A percentile compares a stretch with the other conserved stretches of the same genome.
These are phyloP conservation scores for Nephrotoma guestfalica DNA, from an alignment of 2,888 invertebrate genomes.

Conservation along the genomic window DNA sequence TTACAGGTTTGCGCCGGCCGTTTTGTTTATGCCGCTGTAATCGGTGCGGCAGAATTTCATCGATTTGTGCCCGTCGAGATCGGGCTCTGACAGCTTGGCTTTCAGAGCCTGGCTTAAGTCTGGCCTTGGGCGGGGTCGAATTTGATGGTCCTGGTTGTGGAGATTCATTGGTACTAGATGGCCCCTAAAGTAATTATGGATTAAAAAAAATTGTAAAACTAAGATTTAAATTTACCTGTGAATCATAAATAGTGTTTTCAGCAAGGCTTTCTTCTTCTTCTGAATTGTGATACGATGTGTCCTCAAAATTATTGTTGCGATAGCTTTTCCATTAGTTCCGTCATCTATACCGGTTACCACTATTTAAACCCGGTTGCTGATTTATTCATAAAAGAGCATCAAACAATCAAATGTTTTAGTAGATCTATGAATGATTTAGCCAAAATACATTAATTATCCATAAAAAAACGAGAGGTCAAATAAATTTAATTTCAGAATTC, in stretches of 20 bases:
- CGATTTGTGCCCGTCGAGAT: background rate
- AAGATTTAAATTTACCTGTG: background rate
- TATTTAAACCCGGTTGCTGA: no score
- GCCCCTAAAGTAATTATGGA: background rate
- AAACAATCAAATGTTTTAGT: no score
- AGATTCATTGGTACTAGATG: background rate
- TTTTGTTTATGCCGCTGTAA: background rate
- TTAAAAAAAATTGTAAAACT: background rate
- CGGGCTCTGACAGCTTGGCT: background rate
- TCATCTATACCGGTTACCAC: no score
- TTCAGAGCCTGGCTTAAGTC: background rate
- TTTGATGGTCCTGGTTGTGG: background rate
- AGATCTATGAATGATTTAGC: no score
- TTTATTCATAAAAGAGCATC: no score
- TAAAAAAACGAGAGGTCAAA: no score
- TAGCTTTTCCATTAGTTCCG: no score
- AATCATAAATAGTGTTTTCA: background rate
- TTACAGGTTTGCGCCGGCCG: background rate
- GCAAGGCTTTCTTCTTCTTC: background rate
- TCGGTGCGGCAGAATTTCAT: background rate
- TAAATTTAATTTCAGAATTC: no score
- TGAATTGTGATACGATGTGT: no score
- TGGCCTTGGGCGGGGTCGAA: background rate
- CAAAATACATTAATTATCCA: no score
- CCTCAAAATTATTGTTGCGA: no score